Evolutionary conservation across 2,113 vertebrate genomes (phyloP), one percentile per base, ranked within the genome.

Genomic region (Pseudopodoces humilis): DNA sequence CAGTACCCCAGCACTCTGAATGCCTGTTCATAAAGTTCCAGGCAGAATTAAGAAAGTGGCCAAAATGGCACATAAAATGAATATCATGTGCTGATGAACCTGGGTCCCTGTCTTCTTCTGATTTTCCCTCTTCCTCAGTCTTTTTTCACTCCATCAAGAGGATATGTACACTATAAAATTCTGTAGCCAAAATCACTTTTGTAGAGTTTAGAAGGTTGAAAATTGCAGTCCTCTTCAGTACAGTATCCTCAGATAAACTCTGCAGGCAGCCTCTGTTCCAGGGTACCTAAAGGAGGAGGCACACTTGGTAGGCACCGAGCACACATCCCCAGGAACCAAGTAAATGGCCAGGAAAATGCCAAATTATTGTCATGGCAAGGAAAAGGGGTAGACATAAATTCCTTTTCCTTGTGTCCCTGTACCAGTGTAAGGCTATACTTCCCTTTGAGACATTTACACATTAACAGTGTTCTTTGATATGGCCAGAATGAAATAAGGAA

Each of bases 401-500:
- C 33, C 5, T 15, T 46, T 56, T 31, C 18, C 15, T 63, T 87
- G 18, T 49, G 25, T 60, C 39, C 25, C 44, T 79, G 22, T 27
- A 62, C 19, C 33, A 67, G 14, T 19, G 8, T 58, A 85, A 60
- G 53, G 33, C 30, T 53, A 37, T 52, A 41, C 8, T 65, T 76
- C 19, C 35, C 65, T 91, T 76, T 68, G 55, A 69, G 44, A 35
- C 43, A 58, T 14, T 83, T 44, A 33, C 25, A 62, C 18, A 23
- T 41, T 27, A 53, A n/a, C 13, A 30, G 8, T 2, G 2, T 37
- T 68, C n/a, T 64, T 52, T 31, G 7, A 70, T 52, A 18, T 11
- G 78, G 56, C 17, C 31, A 77, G 24, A 87, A 82, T 31, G 39
- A 92, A 96, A 70, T n/a, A 63, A 59, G 8, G 44, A 67, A 65